phyloP scores from a whole-genome alignment of 2,113 vertebrate species.

The Brachypteracias leptosomus region DNA sequence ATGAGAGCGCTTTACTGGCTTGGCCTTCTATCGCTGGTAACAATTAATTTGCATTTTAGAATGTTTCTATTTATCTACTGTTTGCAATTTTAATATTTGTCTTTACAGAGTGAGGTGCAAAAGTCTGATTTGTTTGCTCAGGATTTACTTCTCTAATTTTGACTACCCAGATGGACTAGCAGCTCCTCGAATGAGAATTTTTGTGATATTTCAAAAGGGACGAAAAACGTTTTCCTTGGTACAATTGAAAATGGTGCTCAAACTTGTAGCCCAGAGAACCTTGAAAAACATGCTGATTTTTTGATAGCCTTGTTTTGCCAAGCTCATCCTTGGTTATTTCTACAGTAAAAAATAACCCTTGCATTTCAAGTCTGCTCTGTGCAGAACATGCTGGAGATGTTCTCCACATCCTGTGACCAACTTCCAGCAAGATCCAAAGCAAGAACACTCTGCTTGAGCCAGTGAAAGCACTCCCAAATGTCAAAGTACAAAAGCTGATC shows the following conservation, averaged over 20 bases:
- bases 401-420: neutral
- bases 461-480: neutral
- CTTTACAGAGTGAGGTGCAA: conserved; percentile 22
- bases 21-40: conserved; percentile 39
- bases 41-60: conserved; percentile 55
- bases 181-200: conserved; percentile 7
- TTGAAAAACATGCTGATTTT: neutral
- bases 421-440: neutral
- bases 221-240: neutral
- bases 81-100: conserved; percentile 44
- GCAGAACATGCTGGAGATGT: neutral
- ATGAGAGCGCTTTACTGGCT: conserved; percentile 31
- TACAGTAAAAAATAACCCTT: neutral
- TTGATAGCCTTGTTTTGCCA: conserved; percentile 12
- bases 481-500: conserved; percentile 34
- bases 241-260: neutral
- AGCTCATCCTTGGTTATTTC: neutral
- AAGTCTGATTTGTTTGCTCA: conserved; percentile 54
- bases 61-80: conserved; percentile 41
- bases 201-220: neutral
- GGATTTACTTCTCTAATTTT: conserved; percentile 42
- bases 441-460: neutral
- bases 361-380: neutral
- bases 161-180: conserved; percentile 25
- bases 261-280: neutral